Evolutionary conservation across 2,797 vertebrate genomes (phyloP).

Genomic region (Novumbra hubbsi): DNA sequence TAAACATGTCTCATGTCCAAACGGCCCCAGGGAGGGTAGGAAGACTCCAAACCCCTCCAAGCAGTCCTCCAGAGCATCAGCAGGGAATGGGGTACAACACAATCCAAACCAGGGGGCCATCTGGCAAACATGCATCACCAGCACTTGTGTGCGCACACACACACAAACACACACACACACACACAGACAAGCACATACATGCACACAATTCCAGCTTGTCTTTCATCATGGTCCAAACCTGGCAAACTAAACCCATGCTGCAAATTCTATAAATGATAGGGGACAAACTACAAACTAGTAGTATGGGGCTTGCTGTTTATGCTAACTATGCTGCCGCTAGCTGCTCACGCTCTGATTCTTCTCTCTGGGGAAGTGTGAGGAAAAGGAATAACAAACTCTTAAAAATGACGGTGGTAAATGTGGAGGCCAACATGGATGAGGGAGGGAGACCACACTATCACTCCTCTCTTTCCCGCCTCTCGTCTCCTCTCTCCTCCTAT

Average conservation of each 20-base stretch:
- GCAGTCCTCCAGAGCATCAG: neutral
- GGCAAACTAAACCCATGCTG: neutral
- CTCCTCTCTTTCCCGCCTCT: neutral
- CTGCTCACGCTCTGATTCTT: neutral
- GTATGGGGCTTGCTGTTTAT: neutral
- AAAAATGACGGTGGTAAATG: constrained; percentile 8
- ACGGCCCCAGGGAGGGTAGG: neutral
- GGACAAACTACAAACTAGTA: neutral
- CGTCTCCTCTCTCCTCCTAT: neutral
- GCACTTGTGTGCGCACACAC: neutral
- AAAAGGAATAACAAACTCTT: constrained; percentile 10
- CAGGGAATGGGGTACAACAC: neutral
- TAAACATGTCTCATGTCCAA: neutral
- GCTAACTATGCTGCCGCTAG: neutral
- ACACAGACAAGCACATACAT: neutral
- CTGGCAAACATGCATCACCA: constrained; percentile 2
- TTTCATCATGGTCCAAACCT: constrained; percentile 5
- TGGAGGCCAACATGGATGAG: neutral
- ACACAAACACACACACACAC: neutral
- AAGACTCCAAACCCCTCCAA: neutral
- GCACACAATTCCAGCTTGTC: neutral
- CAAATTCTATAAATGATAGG: neutral
- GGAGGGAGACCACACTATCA: neutral
- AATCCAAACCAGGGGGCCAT: neutral
- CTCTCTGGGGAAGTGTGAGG: neutral